Conservation (phyloP, 2,888 invertebrate genomes). For the Platycheirus albimanus region DNA sequence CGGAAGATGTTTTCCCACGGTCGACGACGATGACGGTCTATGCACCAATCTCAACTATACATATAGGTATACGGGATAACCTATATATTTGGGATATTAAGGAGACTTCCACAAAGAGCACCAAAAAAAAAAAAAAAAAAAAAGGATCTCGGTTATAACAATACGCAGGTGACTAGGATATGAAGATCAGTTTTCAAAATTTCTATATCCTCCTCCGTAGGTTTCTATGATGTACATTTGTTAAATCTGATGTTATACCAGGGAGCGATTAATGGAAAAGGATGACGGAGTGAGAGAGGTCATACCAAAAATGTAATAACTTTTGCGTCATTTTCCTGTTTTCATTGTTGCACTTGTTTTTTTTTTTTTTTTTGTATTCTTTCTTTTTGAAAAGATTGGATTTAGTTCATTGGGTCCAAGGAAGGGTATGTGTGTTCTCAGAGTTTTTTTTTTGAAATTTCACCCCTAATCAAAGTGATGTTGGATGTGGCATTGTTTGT, state of each 20-base stretch:
- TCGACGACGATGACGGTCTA: too few species aligned
- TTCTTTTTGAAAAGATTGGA: constrained; percentile 29
- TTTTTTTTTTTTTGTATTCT: constrained; percentile 1
- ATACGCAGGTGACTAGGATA: constrained; percentile 73
- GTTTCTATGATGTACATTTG: constrained; percentile 25
- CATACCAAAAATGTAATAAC: constrained; percentile 61
- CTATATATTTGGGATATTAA: constrained; percentile 66
- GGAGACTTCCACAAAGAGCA: constrained; percentile 64
- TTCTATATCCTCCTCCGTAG: constrained; percentile 55
- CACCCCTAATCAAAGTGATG: constrained; percentile 58
- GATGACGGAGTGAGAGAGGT: constrained; percentile 67
- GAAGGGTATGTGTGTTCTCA: constrained; percentile 46
- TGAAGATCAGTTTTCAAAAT: constrained; percentile 66
- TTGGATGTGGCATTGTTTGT: constrained; percentile 40
- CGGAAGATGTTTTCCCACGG: constrained; percentile 66
- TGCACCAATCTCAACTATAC: constrained; percentile 28
- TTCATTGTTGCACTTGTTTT: constrained; percentile 57
- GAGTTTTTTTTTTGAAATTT: constrained; percentile 67
- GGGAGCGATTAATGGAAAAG: constrained; percentile 52
- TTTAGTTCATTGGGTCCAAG: constrained; percentile 48
- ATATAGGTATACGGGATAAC: too few species aligned
- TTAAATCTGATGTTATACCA: constrained; percentile 20
- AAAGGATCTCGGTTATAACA: constrained; percentile 63
- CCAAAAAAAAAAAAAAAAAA: constrained; percentile 19
- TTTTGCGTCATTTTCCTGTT: constrained; percentile 72